Evolutionary conservation across 1,140 invertebrate species (phyloP), one percentile per base, ranked within the genome.

Genomic region (Meloidogyne floridensis): DNA sequence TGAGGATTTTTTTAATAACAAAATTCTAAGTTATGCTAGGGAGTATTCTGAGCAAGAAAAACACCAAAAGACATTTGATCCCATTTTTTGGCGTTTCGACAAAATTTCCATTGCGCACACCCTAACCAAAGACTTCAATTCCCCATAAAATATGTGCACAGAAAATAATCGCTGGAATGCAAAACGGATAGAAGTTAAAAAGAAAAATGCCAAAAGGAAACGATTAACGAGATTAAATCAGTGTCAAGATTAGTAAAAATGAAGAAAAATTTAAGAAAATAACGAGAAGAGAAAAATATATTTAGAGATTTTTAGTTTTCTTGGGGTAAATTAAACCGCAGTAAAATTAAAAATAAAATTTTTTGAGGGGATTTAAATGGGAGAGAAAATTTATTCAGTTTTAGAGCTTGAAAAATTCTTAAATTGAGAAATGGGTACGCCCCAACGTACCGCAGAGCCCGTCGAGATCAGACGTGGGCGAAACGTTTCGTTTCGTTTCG

Each of bases 221-320:
- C 59, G 59, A 65, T 65, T 65, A 65, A 65, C n/a, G 59, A 65
- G 59, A 65, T 65, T 65, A 65, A 65, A 65, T 65, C 59, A 65
- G 59, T 65, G 10, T 47, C 47, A 8, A 47, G 47, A 47, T 47
- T 47, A 47, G 32, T 32, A 32, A 32, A 32, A 32, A 32, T 32
- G 32, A 47, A 47, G 47, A n/a, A 59, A 15, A 65, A n/a, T 6
- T n/a, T 6, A 18, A 18, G 59, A 65, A 65, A n/a, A 65, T 5
- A 7, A 15, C n/a, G 5, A n/a, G 59, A 4, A 65, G 7, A 65
- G n/a, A 65, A 65, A 65, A n/a, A n/a, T 18, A 65, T 65, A 1
- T 65, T 65, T 65, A n/a, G 15, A 65, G 7, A 65, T 65, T 5
- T 65, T 65, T 65, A 3, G 15, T 18, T 11, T n/a, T 65, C 4